These are phyloP conservation scores for Apodemia zela DNA, from an alignment of 2,888 invertebrate genomes.

Conservation along the genomic window DNA sequence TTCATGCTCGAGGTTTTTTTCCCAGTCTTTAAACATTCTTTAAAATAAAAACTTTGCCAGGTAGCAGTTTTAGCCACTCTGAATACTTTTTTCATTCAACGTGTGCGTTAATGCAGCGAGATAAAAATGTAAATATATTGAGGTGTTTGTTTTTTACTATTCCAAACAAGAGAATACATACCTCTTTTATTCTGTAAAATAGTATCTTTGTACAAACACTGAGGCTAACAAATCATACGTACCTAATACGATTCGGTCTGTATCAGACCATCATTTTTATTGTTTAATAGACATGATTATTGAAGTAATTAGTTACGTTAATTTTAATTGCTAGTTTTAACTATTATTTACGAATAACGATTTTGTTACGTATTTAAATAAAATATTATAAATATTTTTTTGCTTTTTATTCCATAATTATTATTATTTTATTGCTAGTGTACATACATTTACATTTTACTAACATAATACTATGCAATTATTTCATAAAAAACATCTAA, in stretches of 20 bases:
- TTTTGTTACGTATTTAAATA: slow-evolving; percentile 39
- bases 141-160: not conserved
- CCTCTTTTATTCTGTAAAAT: not conserved
- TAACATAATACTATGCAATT: not conserved
- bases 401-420: slow-evolving; percentile 30
- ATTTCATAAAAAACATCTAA: not conserved
- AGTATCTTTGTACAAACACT: slow-evolving; percentile 40
- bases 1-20: too few species aligned
- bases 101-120: too few species aligned
- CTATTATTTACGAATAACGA: slow-evolving; percentile 17
- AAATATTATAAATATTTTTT: slow-evolving; percentile 34
- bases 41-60: too few species aligned
- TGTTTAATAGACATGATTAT: slow-evolving; percentile 19
- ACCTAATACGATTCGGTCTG: slow-evolving; percentile 54
- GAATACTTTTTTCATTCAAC: too few species aligned
- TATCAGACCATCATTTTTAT: slow-evolving; percentile 55
- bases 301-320: slow-evolving; percentile 20
- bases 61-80: too few species aligned
- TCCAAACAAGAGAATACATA: not conserved
- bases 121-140: too few species aligned
- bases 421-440: not conserved
- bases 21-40: too few species aligned
- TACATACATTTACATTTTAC: not conserved
- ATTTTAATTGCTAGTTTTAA: slow-evolving; percentile 21
- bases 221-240: slow-evolving; percentile 43